Percentiles rank a stretch among this genome's conserved stretches.
These are phyloP conservation scores for Cryptotermes secundus DNA, from an alignment of 1,140 invertebrate species.

Conservation along the genomic window DNA sequence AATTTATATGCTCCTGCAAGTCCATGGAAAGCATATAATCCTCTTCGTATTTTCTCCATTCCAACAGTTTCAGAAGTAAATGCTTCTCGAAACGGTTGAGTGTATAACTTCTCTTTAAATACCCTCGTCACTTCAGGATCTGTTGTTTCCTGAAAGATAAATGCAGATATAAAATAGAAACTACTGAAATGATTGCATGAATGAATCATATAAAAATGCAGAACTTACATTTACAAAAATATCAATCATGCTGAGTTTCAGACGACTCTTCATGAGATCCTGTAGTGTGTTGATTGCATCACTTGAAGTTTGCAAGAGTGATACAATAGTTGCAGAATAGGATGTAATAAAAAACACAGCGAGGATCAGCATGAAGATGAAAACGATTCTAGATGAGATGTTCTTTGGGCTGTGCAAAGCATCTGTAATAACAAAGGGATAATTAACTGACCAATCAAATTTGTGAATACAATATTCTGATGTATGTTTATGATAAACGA, in stretches of 20 bases:
- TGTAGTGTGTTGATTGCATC: not conserved
- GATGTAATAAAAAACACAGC: not conserved
- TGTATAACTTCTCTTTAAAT: not conserved
- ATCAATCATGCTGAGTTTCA: not conserved
- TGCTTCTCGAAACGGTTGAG: not conserved
- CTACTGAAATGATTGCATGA: too few species aligned
- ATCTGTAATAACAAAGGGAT: not conserved
- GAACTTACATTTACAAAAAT: conserved; percentile 20
- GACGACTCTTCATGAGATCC: not conserved
- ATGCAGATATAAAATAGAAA: not conserved
- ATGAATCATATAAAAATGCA: too few species aligned
- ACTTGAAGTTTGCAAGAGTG: not conserved
- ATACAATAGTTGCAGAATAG: conserved; percentile 21
- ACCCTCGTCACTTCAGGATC: not conserved
- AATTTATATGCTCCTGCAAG: conserved; percentile 8
- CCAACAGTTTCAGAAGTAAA: not conserved
- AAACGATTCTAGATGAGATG: not conserved
- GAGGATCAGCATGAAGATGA: not conserved
- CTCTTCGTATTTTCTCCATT: conserved; percentile 19
- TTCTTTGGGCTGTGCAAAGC: not conserved
- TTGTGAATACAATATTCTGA: too few species aligned
- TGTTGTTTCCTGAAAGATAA: conserved; percentile 9
- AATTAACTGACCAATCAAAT: too few species aligned
- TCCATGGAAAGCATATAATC: conserved; percentile 20
- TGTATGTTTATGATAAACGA: too few species aligned